Base-by-base conservation (phyloP, 2,888 invertebrate species). In the Drosophila parthenogenetica region DNA sequence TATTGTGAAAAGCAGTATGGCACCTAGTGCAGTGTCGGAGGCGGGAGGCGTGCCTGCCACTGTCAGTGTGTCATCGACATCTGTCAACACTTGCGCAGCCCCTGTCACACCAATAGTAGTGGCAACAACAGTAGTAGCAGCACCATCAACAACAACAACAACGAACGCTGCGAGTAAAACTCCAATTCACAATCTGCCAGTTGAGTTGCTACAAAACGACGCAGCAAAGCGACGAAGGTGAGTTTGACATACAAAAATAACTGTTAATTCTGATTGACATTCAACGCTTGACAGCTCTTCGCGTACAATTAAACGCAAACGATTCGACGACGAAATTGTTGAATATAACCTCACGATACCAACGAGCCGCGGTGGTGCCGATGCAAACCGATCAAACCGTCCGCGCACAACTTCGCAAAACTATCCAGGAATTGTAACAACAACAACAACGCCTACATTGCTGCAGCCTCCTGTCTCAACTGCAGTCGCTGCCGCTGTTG, bases 251-350 rank as follows among this genome's bases (percentile, higher is more conserved):
- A 35, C 40, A 5, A 40, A 53, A 8, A 5, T 46, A 25, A 55
- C 19, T 63, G 42, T 48, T 19, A 69, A 22, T 25, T 48, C 19
- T 14, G 16, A 11, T 16, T 43, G 29, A 42, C 17, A 17, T n/a
- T 14, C 37, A 39, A 46, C 7, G 10, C 2, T 25, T 55, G 14
- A 39, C 90, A 97, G 98, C 91, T 98, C 98, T 11, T 97, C 97
- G 29, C 94, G 99, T 65, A 98, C 98, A 1, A 98, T 99, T 85
- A 99, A 98, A 92, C 94, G 99, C 0, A 96, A 97, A 86, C 96
- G 98, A 83, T 99, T 99, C 93, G 99, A 99, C 91, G 99, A 99
- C 94, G 99, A 99, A 93, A 93, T 99, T 64, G 98, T 99, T 0
- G 98, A 99, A 63, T 97, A 97, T 79, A 97, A 97, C 91, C 93